These are phyloP conservation scores for Dolichotis patagonum DNA, from an alignment of 2,113 vertebrate genomes.

Conservation along the genomic window DNA sequence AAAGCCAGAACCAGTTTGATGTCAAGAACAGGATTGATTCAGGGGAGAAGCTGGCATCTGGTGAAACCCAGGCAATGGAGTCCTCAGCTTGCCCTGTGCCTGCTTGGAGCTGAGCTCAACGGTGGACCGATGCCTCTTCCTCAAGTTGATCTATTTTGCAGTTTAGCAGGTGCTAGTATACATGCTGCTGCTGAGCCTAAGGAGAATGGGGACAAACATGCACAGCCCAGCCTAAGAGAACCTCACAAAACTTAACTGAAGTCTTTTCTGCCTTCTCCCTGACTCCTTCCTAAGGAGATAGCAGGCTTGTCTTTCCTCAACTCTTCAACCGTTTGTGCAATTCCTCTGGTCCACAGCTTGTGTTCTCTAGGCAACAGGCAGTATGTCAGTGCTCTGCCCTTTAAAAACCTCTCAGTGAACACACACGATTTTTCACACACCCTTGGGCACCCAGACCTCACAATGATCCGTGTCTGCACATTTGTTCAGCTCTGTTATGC, in stretches of 20 bases:
- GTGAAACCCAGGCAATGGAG: background rate
- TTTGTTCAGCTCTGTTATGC: background rate
- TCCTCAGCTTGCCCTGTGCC: background rate
- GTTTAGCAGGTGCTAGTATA: too few species aligned
- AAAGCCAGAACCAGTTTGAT: background rate
- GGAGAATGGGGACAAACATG: background rate
- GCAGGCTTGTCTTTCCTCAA: background rate
- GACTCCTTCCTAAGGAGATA: background rate
- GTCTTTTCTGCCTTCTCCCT: background rate
- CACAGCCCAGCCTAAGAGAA: background rate
- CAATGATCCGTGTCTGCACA: background rate
- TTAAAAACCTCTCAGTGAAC: background rate
- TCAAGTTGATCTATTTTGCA: background rate
- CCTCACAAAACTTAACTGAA: background rate
- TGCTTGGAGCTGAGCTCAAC: background rate
- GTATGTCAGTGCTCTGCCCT: background rate
- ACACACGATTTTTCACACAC: background rate
- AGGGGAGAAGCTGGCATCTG: background rate
- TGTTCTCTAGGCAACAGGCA: background rate
- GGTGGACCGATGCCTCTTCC: too few species aligned
- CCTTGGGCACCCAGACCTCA: background rate
- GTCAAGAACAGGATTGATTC: background rate
- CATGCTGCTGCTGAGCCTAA: background rate
- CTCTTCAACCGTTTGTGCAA: background rate
- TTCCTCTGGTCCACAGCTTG: background rate